Conservation (phyloP, 2,888 invertebrate genomes). For the Rhagophthalmus giganteus region DNA sequence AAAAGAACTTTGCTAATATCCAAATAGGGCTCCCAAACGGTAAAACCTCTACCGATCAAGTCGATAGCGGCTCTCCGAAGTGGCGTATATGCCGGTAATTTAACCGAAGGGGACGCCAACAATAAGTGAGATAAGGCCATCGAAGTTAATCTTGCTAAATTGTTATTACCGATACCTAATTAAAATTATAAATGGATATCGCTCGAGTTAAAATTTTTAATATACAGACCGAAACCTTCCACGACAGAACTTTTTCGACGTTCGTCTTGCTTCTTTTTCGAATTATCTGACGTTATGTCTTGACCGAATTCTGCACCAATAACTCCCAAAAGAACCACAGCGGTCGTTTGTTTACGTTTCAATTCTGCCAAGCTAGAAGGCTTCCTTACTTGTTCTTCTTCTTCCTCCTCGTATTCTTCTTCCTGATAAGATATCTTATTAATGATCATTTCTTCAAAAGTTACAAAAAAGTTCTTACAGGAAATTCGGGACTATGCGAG, state of each 20-base stretch:
- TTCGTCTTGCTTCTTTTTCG: constrained; percentile 61
- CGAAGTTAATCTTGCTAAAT: constrained; percentile 88
- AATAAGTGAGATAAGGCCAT: constrained; percentile 92
- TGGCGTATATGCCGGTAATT: constrained; percentile 91
- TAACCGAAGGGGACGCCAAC: constrained; percentile 80
- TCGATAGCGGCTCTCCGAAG: constrained; percentile 94
- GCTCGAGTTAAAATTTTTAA: not conserved
- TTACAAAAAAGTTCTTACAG: constrained; percentile 42
- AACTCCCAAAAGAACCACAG: constrained; percentile 94
- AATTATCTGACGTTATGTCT: constrained; percentile 74
- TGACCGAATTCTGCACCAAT: constrained; percentile 98
- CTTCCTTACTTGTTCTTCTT: constrained; percentile 83
- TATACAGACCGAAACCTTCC: constrained; percentile 64
- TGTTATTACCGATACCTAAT: constrained; percentile 81
- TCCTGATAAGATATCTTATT: constrained; percentile 56
- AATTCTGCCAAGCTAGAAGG: constrained; percentile 84
- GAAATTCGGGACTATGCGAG: constrained; percentile 33
- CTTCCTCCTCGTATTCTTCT: constrained; percentile 80
- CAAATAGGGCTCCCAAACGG: constrained; percentile 98
- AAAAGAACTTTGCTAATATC: constrained; percentile 87
- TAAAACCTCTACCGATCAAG: constrained; percentile 94
- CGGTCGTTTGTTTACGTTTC: constrained; percentile 94
- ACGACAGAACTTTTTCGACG: constrained; percentile 81
- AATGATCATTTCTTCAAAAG: not conserved
- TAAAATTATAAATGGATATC: not conserved